These are phyloP conservation scores for Ivindomyrus marchei DNA, from an alignment of 2,113 vertebrate genomes.

Conservation along the genomic window DNA sequence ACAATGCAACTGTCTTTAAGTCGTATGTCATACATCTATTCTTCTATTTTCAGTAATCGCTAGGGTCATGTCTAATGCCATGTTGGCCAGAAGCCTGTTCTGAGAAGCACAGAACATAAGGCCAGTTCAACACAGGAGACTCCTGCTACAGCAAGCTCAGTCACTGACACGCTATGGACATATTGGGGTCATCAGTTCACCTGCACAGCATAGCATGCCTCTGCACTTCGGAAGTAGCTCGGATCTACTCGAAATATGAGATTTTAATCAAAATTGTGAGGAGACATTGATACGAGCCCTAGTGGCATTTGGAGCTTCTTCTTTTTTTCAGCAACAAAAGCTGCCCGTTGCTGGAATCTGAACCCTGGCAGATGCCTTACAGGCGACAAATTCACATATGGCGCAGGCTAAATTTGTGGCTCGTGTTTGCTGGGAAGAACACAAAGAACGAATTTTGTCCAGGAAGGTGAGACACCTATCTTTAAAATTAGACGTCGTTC, in stretches of 20 bases:
- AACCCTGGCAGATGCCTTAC: not conserved
- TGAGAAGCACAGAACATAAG: not conserved
- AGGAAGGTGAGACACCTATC: not conserved
- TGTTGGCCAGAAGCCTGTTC: not conserved
- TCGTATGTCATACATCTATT: not conserved
- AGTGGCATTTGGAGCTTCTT: not conserved
- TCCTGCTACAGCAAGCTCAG: not conserved
- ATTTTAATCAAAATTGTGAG: not conserved
- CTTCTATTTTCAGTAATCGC: not conserved
- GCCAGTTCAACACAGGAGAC: not conserved
- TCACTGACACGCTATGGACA: not conserved
- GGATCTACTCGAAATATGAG: not conserved
- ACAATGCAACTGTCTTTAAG: not conserved
- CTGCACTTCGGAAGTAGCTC: not conserved
- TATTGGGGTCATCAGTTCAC: not conserved
- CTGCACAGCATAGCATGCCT: not conserved
- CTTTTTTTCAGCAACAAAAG: not conserved
- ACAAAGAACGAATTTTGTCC: not conserved
- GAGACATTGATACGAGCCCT: not conserved
- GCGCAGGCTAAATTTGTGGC: not conserved
- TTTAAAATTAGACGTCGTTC: not conserved
- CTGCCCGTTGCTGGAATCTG: not conserved
- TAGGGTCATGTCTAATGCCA: not conserved
- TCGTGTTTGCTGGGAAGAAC: not conserved
- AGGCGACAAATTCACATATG: not conserved